Percentiles rank a stretch among this genome's conserved stretches.
phyloP scores from a whole-genome alignment of 2,797 vertebrate genomes.

The Pangasius mekongensis region DNA sequence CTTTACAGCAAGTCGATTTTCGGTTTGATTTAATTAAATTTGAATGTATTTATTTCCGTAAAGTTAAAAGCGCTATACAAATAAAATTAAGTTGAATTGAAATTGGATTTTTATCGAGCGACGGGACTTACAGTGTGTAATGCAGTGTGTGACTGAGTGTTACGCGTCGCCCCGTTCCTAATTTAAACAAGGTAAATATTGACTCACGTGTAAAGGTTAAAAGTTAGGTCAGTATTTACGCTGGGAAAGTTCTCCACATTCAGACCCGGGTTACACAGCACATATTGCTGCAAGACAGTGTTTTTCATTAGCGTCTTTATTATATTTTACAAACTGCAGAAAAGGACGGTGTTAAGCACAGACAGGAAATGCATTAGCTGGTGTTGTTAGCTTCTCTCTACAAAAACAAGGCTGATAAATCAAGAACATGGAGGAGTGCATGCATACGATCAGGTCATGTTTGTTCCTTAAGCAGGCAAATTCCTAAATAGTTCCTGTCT shows the following conservation, averaged over 20 bases:
- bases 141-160: background rate
- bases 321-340: background rate
- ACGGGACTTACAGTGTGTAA: background rate
- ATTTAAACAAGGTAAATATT: background rate
- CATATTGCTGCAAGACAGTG: background rate
- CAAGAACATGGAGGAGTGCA: background rate
- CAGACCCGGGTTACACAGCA: background rate
- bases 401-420: background rate
- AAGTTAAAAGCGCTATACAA: too few relatives aligned
- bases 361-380: background rate
- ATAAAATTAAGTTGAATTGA: too few relatives aligned
- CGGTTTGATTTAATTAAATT: too few relatives aligned
- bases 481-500: slow-evolving; percentile 19
- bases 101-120: background rate
- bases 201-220: background rate
- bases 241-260: background rate
- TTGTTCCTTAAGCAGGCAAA: slow-evolving; percentile 4
- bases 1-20: background rate
- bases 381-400: background rate
- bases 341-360: background rate
- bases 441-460: background rate
- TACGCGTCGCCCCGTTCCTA: background rate
- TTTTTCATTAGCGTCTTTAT: background rate
- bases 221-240: background rate
- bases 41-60: too few relatives aligned